Evolutionary conservation across 2,888 invertebrate genomes (phyloP), one percentile per base, ranked within the genome.

Genomic region (Lithophane leautieri): DNA sequence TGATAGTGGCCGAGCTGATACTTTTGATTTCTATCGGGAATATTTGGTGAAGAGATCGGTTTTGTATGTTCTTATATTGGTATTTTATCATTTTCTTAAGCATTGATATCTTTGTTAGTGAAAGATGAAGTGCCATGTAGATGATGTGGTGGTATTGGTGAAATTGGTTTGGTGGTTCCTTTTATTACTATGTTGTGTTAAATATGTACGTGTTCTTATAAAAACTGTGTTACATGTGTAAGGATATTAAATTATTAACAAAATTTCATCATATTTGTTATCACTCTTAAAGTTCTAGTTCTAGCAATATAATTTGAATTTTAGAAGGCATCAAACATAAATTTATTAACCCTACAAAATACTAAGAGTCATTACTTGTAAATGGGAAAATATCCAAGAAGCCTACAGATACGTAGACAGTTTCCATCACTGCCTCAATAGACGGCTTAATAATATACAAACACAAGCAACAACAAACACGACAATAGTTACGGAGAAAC

Each of bases 401-500:
- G 42, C 65, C 42, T 54, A 56, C 25, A 50, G 25, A 68, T n/a
- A 63, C 34, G 54, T 60, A 61, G 54, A 83, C 69, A 62, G 61
- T 44, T 72, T 66, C 62, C 72, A 69, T 73, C 69, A 69, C 72
- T 63, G 71, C 77, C 56, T 79, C 79, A 76, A 83, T 83, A 83
- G 82, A 82, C 82, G 66, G 67, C 82, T 79, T 86, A 87, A 87
- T 84, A 85, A 82, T 85, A 88, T 83, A 85, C 80, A 87, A 87
- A 82, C 83, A 83, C 85, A 82, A 79, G 83, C 79, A 87, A 86
- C 86, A 89, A 85, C 86, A 87, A 84, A 88, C 85, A 90, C 78
- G 65, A 87, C 85, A 87, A 84, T 85, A 86, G 80, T 84, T 87
- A 78, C 84, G 83, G 86, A 90, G 86, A 92, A 94, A 94, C 94